Base-by-base conservation (phyloP, 37 sponge, comb jelly and placozoan genomes). In the Bolinopsis microptera region DNA sequence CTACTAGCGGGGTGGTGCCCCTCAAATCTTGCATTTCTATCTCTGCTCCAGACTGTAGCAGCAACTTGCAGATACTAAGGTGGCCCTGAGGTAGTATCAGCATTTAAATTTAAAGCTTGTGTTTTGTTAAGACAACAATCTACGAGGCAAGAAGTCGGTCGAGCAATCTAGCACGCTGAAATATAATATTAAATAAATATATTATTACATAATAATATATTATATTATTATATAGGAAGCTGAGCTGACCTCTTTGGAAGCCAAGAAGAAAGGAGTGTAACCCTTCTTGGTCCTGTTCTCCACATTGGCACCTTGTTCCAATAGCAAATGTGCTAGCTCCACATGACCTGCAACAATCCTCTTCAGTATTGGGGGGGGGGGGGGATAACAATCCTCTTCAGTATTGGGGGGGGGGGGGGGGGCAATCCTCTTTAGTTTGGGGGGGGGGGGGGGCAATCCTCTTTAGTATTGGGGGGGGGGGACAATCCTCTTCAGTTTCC, bases 211-310 rank as follows among this genome's bases (percentile, higher is more conserved):
- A n/a, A n/a, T n/a, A n/a, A n/a, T n/a, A n/a, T n/a, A n/a, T n/a
- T n/a, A n/a, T n/a, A n/a, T n/a, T n/a, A n/a, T n/a, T n/a, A n/a
- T n/a, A n/a, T n/a, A n/a, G n/a, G n/a, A n/a, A n/a, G n/a, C n/a
- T n/a, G n/a, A n/a, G n/a, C n/a, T n/a, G n/a, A 97, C 99, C 69
- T 99, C 99, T 69, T 95, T 94, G 77, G 97, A 96, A 69, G 97
- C 94, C 5, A 99, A 93, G 94, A 95, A 97, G 94, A 99, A 95
- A 16, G 99, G 99, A n/a, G 99, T 94, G 88, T 94, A 96, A 16
- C 99, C 99, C 92, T 97, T 99, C 96, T 96, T 97, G n/a, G 99
- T 97, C 36, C 97, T 88, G 76, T 95, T 90, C 69, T 98, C 99
- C 3, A 97, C 95, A 69, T 96, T 96, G 83, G 96, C 96, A 38